These are phyloP conservation scores for Rhinichthys osculus DNA, from an alignment of 2,797 vertebrate species.

Conservation along the genomic window DNA sequence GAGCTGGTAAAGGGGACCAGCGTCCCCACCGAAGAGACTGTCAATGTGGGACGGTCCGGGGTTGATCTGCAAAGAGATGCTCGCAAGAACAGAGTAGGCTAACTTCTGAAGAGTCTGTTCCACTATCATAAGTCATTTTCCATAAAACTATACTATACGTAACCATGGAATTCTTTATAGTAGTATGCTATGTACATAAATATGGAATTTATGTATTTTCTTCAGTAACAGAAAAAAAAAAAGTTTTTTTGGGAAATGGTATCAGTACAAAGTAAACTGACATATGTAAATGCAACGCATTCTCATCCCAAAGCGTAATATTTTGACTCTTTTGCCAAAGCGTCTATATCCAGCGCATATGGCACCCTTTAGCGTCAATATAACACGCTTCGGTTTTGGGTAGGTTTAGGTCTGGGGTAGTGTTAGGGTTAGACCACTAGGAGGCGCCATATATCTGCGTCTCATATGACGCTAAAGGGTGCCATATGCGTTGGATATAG, in stretches of 20 bases:
- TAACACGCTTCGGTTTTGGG: too few species aligned
- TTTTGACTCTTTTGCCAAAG: too few species aligned
- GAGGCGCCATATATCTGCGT: too few species aligned
- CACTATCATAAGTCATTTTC: background rate
- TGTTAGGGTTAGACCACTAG: too few species aligned
- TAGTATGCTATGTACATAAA: slow-evolving; percentile 6
- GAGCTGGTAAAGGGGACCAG: slow-evolving; percentile 67
- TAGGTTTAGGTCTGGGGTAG: too few species aligned
- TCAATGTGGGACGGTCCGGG: slow-evolving; percentile 9
- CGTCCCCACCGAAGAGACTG: slow-evolving; percentile 70
- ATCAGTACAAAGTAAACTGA: background rate
- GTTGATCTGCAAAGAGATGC: background rate
- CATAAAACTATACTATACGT: background rate
- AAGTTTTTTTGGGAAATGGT: background rate
- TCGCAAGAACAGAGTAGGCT: background rate
- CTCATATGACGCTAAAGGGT: too few species aligned
- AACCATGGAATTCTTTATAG: background rate
- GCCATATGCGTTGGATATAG: too few species aligned
- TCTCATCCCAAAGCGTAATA: too few species aligned
- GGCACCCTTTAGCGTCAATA: too few species aligned
- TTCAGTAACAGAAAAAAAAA: background rate
- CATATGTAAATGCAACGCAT: background rate
- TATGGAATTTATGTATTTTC: background rate
- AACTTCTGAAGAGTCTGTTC: background rate
- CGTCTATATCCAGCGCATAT: too few species aligned